Evolutionary conservation across 2,113 vertebrate species (phyloP), one percentile per base, ranked within the genome.

Genomic region (Gasterosteus aculeatus): DNA sequence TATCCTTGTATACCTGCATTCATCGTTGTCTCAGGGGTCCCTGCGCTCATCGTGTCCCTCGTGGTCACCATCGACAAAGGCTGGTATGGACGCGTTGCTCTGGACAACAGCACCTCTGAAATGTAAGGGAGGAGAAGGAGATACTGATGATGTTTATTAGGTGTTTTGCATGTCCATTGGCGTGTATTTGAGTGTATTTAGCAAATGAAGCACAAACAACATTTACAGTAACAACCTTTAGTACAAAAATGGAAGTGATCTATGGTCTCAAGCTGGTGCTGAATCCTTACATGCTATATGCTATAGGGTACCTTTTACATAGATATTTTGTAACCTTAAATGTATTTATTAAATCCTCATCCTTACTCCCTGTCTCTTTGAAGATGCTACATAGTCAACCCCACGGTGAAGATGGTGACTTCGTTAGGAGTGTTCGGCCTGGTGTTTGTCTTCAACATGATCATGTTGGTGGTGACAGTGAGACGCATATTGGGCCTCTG

Each of bases 11-110:
- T 22, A 7, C 19, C 47, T 7, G 12, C 11, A 10, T 11, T 14
- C 9, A 29, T 42, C n/a, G 3, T n/a, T 85, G 62, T 80, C 85
- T 65, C 51, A 91, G 92, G 90, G n/a, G 0, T 90, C 35, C 91
- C 92, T 64, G 90, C 76, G 2, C 65, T 90, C 56, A 80, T 91
- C 12, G 89, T 92, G 68, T 58, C 69, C 29, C 26, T 87, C 60
- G 81, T 87, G 10, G 39, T 63, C 58, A 47, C 77, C 44, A 47
- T 86, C 29, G 10, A 89, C 41, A 79, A 0, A 29, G 11, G 46
- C 5, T 1, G 57, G 0, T 91, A 92, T 22, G 79, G 87, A 3
- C 26, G 0, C 11, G 56, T 66, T 18, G 0, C 18, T 42, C 22
- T 88, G 73, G 26, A 72, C 41, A 79, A 60, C 41, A 58, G 41